Conservation (phyloP, 2,888 invertebrate species). For the Tiphia femorata region DNA sequence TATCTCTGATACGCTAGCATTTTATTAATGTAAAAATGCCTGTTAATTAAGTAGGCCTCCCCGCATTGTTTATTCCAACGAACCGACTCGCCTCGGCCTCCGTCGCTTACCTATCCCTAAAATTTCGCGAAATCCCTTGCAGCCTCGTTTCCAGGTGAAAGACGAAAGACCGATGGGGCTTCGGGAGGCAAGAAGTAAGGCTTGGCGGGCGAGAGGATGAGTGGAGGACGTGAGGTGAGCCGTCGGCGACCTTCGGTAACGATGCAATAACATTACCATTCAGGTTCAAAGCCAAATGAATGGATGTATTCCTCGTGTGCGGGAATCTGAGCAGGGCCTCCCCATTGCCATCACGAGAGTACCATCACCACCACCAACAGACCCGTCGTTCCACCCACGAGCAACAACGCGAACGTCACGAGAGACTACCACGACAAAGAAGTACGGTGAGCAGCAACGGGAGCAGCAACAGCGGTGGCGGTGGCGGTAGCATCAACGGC, state of each 20-base stretch:
- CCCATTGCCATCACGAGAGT: not conserved
- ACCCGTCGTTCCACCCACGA: not conserved
- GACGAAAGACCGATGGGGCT: conserved; percentile 1
- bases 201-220: conserved; percentile 1
- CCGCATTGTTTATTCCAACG: no score
- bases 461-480: conserved; percentile 16
- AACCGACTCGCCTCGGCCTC: no score
- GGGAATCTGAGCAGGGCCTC: conserved; percentile 32
- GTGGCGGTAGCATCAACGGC: conserved; percentile 13
- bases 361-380: not conserved
- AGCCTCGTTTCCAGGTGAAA: no score
- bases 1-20: no score
- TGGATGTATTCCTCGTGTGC: conserved; percentile 54
- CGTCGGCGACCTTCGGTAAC: conserved; percentile 50
- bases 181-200: conserved; percentile 19
- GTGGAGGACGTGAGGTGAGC: conserved; percentile 8
- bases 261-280: conserved; percentile 64
- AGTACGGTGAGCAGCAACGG: not conserved
- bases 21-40: no score
- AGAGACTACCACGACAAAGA: no score
- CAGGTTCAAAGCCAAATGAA: conserved; percentile 59
- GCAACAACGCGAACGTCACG: not conserved
- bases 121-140: no score
- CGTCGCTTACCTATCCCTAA: no score
- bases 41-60: no score